Evolutionary conservation across 1,140 invertebrate species (phyloP), one percentile per base, ranked within the genome.

Genomic region (Chrysopa pallens): DNA sequence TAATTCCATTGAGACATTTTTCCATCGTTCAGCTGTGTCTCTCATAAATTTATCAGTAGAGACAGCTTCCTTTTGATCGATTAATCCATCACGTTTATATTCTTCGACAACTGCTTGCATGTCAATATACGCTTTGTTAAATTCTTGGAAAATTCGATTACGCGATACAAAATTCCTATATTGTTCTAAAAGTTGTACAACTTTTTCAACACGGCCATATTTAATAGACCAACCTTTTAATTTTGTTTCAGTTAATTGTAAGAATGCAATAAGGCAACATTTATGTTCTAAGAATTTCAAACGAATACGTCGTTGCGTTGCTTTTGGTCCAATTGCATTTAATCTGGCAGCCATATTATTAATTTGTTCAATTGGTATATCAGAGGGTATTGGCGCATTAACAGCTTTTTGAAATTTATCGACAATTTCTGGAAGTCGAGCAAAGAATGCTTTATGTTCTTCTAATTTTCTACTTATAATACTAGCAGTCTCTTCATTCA

Each of bases 111-210:
- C 83, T 55, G 87, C 81, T 61, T 91, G 85, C 73, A 92, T 89
- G 54, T 93, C 86, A 46, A 82, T 66, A 54, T 81, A 91, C 13
- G 87, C 86, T 67, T 86, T 87, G 54, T 92, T 86, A 63, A 93
- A 93, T 63, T 90, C 87, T 60, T 92, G 84, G 66, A 93, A 91
- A 51, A 95, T 84, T 59, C 86, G 80, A 62, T 89, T 90, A 50
- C 76, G 76, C 4, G 85, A 85, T 9, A 94, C 88, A 66, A 90
- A 92, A 67, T 85, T 87, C 48, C 83, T 74, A 55, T 93, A 94
- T 53, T 94, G 86, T 48, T 84, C 78, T 48, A 93, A 61, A 59
- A 92, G 73, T 47, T 78, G 76, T 52, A 82, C 72, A 2, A 90
- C 87, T 55, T 84, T 78, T 43, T 88, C 78, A 52, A 88, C 76